A percentile compares a stretch with the other conserved stretches of the same genome.
phyloP scores from a whole-genome alignment of 1,140 invertebrate species.

The Patella vulgata region DNA sequence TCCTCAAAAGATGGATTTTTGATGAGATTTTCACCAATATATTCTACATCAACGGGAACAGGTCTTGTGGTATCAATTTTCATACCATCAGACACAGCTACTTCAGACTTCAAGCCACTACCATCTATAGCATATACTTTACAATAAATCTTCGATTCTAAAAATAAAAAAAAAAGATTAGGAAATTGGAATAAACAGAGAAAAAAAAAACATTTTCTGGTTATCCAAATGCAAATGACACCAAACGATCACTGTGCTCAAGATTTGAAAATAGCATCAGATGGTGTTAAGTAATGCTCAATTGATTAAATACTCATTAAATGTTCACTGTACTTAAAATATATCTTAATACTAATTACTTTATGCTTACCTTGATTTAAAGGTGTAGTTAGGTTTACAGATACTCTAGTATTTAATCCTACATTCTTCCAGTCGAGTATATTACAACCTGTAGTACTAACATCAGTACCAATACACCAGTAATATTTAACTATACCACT shows the following conservation, averaged over 20 bases:
- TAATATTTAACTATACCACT: constrained; percentile 25
- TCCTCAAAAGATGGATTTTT: constrained; percentile 43
- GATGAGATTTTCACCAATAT: constrained; percentile 31
- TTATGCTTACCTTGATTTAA: constrained; percentile 19
- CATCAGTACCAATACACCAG: constrained; percentile 32
- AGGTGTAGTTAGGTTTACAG: constrained; percentile 1
- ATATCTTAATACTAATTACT: not conserved
- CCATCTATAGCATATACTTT: constrained; percentile 46
- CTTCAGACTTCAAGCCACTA: constrained; percentile 34
- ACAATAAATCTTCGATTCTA: constrained; percentile 34
- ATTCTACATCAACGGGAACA: constrained; percentile 7
- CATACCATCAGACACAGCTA: constrained; percentile 44
- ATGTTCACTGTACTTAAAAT: not conserved
- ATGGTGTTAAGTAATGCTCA: not conserved
- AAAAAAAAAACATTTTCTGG: not conserved
- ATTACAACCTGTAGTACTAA: constrained; percentile 22
- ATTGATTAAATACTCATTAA: not conserved
- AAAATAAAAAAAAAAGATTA: constrained; percentile 1
- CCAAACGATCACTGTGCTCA: not conserved
- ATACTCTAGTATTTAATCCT: constrained; percentile 20
- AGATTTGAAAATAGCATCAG: not conserved
- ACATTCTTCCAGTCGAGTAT: constrained; percentile 23
- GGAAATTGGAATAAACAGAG: not conserved
- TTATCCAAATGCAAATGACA: not conserved
- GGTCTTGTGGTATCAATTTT: constrained; percentile 42